phyloP scores from a whole-genome alignment of 2,888 invertebrate species.

The Omphaloscelis lunosa region DNA sequence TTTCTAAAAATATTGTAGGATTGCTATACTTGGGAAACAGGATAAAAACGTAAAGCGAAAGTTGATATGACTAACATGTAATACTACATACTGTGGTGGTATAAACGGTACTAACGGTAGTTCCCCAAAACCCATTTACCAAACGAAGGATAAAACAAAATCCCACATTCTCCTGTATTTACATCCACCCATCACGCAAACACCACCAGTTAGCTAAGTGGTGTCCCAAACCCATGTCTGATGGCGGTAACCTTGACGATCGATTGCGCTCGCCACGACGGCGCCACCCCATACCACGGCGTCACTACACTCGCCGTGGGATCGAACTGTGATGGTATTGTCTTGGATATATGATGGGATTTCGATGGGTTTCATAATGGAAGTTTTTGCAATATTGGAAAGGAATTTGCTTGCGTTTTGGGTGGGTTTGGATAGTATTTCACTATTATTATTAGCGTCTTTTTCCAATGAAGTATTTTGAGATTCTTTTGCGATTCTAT shows the following conservation, averaged over 20 bases:
- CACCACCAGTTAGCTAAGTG: slow-evolving; percentile 62
- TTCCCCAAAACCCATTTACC: not conserved
- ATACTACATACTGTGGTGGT: not conserved
- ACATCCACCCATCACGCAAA: slow-evolving; percentile 41
- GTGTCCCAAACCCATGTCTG: slow-evolving; percentile 75
- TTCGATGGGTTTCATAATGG: slow-evolving; percentile 43
- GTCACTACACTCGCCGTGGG: slow-evolving; percentile 73
- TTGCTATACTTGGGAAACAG: not conserved
- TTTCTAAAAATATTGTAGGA: not conserved
- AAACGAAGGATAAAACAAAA: slow-evolving; percentile 12
- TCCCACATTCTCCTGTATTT: slow-evolving; percentile 26
- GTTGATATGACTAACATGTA: not conserved
- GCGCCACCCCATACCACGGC: slow-evolving; percentile 83
- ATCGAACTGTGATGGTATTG: slow-evolving; percentile 67
- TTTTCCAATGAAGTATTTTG: not conserved
- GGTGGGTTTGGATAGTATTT: not conserved
- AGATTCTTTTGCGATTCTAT: not conserved
- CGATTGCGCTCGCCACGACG: slow-evolving; percentile 82
- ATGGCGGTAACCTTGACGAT: slow-evolving; percentile 87
- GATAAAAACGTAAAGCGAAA: not conserved
- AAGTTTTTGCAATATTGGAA: slow-evolving; percentile 9
- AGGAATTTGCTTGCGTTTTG: not conserved
- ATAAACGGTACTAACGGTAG: slow-evolving; percentile 12
- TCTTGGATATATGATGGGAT: slow-evolving; percentile 57
- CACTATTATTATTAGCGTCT: not conserved